A percentile compares a stretch with the other conserved stretches of the same genome.
Conservation (phyloP, 2,113 vertebrate genomes). For the Hyperoodon ampullatus region DNA sequence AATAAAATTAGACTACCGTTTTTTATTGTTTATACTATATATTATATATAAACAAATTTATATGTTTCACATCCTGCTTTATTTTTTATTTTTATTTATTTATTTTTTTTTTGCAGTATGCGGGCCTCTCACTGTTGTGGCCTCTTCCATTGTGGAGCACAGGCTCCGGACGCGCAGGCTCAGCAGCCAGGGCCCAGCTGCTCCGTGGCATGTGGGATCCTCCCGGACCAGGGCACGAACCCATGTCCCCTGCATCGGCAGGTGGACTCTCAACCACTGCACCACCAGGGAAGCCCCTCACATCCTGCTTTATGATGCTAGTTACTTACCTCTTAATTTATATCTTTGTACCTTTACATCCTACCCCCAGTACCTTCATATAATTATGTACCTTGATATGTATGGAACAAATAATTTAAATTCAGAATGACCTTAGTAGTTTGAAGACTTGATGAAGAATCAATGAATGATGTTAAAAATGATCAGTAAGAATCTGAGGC, state of each 20-base stretch:
- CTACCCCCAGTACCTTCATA: not conserved
- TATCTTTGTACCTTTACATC: not conserved
- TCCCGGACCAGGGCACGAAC: no score
- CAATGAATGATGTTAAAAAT: not conserved
- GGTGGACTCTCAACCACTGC: no score
- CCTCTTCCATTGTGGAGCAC: no score
- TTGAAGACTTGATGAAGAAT: not conserved
- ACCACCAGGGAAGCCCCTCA: not conserved
- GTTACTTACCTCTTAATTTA: not conserved
- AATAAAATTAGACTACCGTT: not conserved
- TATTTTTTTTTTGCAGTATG: no score
- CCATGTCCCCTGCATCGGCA: no score
- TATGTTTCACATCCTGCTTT: conserved; percentile 5
- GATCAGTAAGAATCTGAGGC: not conserved
- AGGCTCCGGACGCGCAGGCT: no score
- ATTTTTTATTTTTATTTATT: not conserved
- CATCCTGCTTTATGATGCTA: not conserved
- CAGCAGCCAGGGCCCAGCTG: no score
- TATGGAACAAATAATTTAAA: conserved; percentile 10
- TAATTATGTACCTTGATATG: conserved; percentile 14
- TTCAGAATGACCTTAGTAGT: not conserved
- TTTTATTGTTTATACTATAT: not conserved
- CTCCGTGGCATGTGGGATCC: no score
- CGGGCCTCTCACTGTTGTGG: no score
- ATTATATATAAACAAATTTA: not conserved